Percentiles rank a stretch among this genome's conserved stretches.
Conservation (phyloP, 2,113 vertebrate genomes). For the Ia io region DNA sequence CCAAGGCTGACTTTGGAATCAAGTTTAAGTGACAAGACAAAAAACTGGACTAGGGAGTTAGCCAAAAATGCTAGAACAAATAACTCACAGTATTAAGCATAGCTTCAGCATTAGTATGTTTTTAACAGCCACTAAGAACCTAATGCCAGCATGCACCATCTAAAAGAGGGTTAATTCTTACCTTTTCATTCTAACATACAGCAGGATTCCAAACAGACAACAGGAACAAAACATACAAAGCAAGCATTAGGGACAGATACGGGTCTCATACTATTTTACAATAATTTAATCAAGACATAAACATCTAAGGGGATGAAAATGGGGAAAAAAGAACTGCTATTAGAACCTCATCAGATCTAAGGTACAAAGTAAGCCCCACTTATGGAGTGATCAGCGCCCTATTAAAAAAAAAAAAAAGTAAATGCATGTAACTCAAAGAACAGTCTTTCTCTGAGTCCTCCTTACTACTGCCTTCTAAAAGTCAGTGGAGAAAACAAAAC, state of each 20-base stretch:
- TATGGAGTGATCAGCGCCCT: background rate
- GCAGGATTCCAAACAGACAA: slow-evolving; percentile 99
- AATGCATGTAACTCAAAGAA: slow-evolving; percentile 15
- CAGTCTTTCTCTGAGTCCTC: background rate
- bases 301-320: slow-evolving; percentile 39
- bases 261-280: slow-evolving; percentile 77
- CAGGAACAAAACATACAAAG: slow-evolving; percentile 97
- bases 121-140: slow-evolving; percentile 77
- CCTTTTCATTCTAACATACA: slow-evolving; percentile 99
- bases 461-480: slow-evolving; percentile 29
- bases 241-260: slow-evolving; percentile 93
- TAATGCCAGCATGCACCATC: slow-evolving; percentile 90
- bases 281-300: slow-evolving; percentile 75
- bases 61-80: slow-evolving; percentile 64
- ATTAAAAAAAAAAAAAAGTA: slow-evolving; percentile 25
- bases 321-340: background rate
- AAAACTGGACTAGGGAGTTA: slow-evolving; percentile 69
- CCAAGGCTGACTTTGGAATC: slow-evolving; percentile 68
- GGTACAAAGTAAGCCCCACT: slow-evolving; percentile 40
- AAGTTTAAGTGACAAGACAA: slow-evolving; percentile 72
- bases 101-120: slow-evolving; percentile 65
- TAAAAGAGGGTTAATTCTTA: slow-evolving; percentile 93
- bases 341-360: background rate
- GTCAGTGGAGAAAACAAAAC: slow-evolving; percentile 25
- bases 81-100: slow-evolving; percentile 73